Evolutionary conservation across 2,113 vertebrate species (phyloP).

Genomic region (Podarcis raffonei): DNA sequence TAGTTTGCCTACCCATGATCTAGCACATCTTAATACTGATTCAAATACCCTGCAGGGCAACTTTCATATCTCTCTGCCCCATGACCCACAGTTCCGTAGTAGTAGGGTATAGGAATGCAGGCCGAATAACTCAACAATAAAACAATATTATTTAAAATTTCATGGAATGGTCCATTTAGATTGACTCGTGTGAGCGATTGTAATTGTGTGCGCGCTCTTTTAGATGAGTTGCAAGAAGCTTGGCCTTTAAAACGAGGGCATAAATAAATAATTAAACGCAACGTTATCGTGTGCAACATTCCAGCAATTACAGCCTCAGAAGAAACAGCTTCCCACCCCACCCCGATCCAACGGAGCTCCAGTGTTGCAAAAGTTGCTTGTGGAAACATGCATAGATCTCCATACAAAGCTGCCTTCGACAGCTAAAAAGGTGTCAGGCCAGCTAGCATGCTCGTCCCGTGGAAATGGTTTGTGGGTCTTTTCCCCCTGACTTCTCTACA

Average conservation of each 20-base stretch:
- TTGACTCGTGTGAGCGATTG: background rate
- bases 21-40: background rate
- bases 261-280: background rate
- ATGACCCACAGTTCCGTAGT: no score
- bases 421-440: slow-evolving; percentile 54
- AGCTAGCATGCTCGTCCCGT: slow-evolving; percentile 45
- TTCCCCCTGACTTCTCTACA: slow-evolving; percentile 49
- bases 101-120: background rate
- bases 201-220: background rate
- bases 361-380: slow-evolving; percentile 24
- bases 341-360: slow-evolving; percentile 56
- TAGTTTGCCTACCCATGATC: background rate
- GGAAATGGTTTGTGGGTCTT: slow-evolving; percentile 40
- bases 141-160: background rate
- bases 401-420: slow-evolving; percentile 48
- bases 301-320: background rate
- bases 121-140: no score
- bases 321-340: slow-evolving; percentile 30
- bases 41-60: background rate
- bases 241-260: background rate
- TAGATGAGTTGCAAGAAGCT: no score
- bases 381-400: slow-evolving; percentile 34
- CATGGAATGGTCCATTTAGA: background rate
- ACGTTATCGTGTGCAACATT: background rate
- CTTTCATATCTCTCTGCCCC: no score